Evolutionary conservation across 2,113 vertebrate genomes (phyloP).

Genomic region (Varanus salvator): DNA sequence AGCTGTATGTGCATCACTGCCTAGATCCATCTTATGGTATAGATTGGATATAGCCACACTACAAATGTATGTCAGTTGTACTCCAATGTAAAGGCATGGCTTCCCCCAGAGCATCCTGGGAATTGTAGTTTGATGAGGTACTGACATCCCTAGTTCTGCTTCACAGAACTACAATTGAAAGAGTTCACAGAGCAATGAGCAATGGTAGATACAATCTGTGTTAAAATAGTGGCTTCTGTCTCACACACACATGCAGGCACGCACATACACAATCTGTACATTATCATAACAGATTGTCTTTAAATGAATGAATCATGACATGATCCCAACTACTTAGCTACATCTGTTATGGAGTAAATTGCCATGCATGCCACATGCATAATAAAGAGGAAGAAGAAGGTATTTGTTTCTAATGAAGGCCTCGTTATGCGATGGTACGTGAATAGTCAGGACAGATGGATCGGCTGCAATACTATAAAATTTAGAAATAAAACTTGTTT

Average conservation of each 20-base stretch:
- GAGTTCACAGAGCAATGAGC: not conserved
- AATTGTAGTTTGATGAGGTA: not conserved
- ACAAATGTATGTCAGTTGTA: too few species aligned
- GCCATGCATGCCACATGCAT: conserved; percentile 66
- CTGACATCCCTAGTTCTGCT: not conserved
- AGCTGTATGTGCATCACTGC: not conserved
- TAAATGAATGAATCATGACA: conserved; percentile 80
- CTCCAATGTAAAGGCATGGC: too few species aligned
- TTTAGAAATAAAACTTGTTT: conserved; percentile 49
- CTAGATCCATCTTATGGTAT: too few species aligned
- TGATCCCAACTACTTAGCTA: conserved; percentile 70
- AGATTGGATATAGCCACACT: too few species aligned
- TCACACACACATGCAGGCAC: conserved; percentile 27
- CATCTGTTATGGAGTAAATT: conserved; percentile 80
- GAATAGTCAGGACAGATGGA: conserved; percentile 68
- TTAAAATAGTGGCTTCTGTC: conserved; percentile 40
- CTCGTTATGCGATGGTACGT: conserved; percentile 61
- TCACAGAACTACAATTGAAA: not conserved
- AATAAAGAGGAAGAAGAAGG: conserved; percentile 66
- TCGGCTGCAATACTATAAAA: conserved; percentile 51
- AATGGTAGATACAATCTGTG: not conserved
- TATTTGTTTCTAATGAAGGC: conserved; percentile 68
- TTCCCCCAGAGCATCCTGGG: not conserved
- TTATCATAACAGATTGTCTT: conserved; percentile 74
- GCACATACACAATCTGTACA: conserved; percentile 44